These are phyloP conservation scores for Arvicanthis niloticus DNA, from an alignment of 2,113 vertebrate species.

Conservation along the genomic window DNA sequence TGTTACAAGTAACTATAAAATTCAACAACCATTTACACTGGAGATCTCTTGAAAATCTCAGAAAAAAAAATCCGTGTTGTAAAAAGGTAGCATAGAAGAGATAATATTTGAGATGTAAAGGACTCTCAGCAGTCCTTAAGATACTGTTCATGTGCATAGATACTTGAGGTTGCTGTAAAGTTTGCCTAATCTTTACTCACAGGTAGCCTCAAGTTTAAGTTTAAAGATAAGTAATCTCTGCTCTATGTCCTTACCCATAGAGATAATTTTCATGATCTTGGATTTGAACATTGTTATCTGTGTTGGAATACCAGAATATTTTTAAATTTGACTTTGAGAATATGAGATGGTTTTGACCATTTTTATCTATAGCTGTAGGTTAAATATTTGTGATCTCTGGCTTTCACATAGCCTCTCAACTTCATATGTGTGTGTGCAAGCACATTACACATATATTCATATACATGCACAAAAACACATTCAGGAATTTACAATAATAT, in stretches of 20 bases:
- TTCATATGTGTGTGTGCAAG: not conserved
- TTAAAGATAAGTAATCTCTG: not conserved
- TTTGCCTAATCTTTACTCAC: not conserved
- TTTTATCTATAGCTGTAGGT: not conserved
- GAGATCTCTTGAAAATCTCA: not conserved
- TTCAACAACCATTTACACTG: not conserved
- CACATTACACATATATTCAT: not conserved
- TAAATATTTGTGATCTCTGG: not conserved
- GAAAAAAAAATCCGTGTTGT: not conserved
- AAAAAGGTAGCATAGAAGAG: not conserved
- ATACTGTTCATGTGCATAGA: not conserved
- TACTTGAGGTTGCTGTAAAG: not conserved
- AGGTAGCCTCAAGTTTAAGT: not conserved
- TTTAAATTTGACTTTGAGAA: not conserved
- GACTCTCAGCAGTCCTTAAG: not conserved
- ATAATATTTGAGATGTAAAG: not conserved
- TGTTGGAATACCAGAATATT: no score
- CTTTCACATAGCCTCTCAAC: no score
- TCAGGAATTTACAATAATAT: not conserved
- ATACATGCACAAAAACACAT: not conserved
- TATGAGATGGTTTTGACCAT: not conserved
- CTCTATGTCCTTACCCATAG: not conserved
- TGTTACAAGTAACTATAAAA: not conserved
- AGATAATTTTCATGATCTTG: not conserved
- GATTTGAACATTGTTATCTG: not conserved